phyloP scores from a whole-genome alignment of 1,140 invertebrate species.

The Drosophila seguyi region DNA sequence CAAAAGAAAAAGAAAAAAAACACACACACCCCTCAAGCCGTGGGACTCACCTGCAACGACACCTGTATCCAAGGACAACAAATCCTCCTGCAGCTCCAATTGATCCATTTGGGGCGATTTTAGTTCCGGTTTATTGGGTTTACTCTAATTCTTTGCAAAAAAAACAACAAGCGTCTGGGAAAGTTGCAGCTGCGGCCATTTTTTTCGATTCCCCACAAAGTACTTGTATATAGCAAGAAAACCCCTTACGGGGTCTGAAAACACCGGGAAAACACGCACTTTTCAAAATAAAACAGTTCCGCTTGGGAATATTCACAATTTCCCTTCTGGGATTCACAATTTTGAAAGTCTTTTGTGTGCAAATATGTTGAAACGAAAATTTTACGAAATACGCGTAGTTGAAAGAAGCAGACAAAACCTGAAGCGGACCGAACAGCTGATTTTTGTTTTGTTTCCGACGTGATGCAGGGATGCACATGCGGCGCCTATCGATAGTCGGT shows the following conservation, averaged over 20 bases:
- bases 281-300: background rate
- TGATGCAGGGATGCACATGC: constrained; percentile 19
- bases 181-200: constrained; percentile 53
- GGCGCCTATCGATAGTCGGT: constrained; percentile 8
- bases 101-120: constrained; percentile 31
- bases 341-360: constrained; percentile 11
- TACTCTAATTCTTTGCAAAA: constrained; percentile 23
- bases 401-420: constrained; percentile 43
- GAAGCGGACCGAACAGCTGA: constrained; percentile 36
- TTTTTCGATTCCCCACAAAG: constrained; percentile 28
- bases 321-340: constrained; percentile 6
- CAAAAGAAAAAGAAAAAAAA: constrained; percentile 3
- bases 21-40: background rate
- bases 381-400: constrained; percentile 39
- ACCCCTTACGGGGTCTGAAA: background rate
- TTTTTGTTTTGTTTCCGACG: constrained; percentile 53
- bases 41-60: constrained; percentile 28
- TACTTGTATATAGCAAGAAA: background rate
- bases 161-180: constrained; percentile 38
- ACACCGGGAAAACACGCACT: constrained; percentile 11
- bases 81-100: constrained; percentile 64
- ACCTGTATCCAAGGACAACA: constrained; percentile 34
- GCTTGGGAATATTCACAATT: background rate
- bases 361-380: constrained; percentile 43
- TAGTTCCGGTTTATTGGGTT: background rate